Conservation (phyloP, 2,113 vertebrate genomes). For the Lagopus leucura region DNA sequence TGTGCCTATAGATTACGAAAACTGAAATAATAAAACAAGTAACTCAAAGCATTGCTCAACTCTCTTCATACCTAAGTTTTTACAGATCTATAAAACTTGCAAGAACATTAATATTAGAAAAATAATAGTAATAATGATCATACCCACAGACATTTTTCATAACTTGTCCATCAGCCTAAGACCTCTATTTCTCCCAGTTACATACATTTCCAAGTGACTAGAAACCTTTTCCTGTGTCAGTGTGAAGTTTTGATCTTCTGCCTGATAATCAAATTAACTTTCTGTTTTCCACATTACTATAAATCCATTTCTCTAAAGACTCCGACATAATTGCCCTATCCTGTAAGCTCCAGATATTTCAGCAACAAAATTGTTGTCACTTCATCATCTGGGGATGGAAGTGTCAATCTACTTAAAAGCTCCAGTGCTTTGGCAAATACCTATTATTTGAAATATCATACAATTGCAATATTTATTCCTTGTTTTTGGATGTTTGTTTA, state of each 20-base stretch:
- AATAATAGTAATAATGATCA: background rate
- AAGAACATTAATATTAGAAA: background rate
- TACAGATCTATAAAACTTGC: background rate
- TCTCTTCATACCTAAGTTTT: background rate
- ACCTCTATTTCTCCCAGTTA: background rate
- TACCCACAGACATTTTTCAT: background rate
- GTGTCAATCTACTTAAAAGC: background rate
- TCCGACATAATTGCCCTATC: background rate
- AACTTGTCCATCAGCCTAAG: background rate
- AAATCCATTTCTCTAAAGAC: slow-evolving; percentile 34
- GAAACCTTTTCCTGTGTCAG: background rate
- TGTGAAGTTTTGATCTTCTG: background rate
- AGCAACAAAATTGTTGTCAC: background rate
- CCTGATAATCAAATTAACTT: slow-evolving; percentile 27
- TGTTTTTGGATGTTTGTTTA: background rate
- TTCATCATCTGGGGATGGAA: background rate
- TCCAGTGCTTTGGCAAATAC: background rate
- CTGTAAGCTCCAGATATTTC: background rate
- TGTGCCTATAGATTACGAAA: background rate
- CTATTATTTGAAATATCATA: background rate
- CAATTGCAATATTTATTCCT: background rate
- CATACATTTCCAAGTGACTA: background rate
- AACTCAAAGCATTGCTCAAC: background rate
- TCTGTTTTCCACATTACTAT: slow-evolving; percentile 6
- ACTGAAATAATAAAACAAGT: background rate